Evolutionary conservation across 2,888 invertebrate genomes (phyloP).

Genomic region (Metalampra italica): DNA sequence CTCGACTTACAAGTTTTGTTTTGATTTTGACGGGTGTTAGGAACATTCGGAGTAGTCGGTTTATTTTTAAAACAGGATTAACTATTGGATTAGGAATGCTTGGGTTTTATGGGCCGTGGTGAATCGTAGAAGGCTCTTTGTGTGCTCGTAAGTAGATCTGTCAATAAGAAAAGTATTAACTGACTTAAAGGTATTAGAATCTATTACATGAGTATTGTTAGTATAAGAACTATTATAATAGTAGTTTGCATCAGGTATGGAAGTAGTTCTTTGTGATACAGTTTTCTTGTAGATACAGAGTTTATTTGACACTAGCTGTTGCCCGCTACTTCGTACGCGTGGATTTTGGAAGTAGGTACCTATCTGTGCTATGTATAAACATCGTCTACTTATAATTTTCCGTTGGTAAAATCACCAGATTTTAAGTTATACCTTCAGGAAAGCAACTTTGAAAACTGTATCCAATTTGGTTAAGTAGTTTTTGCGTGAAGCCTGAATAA

Average conservation of each 20-base stretch:
- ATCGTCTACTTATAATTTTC: too few relatives aligned
- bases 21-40: slow-evolving; percentile 55
- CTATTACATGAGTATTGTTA: neutral
- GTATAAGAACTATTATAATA: neutral
- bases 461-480: too few relatives aligned
- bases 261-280: too few relatives aligned
- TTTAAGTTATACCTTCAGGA: too few relatives aligned
- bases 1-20: slow-evolving; percentile 52
- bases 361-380: too few relatives aligned
- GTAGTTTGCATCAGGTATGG: neutral
- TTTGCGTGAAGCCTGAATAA: too few relatives aligned
- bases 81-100: slow-evolving; percentile 56
- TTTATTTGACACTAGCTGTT: too few relatives aligned
- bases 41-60: slow-evolving; percentile 30
- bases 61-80: slow-evolving; percentile 62
- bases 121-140: slow-evolving; percentile 53
- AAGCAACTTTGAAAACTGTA: too few relatives aligned
- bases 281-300: too few relatives aligned
- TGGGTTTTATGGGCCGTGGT: slow-evolving; percentile 53
- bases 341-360: too few relatives aligned
- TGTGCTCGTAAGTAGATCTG: slow-evolving; percentile 47
- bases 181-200: slow-evolving; percentile 8
- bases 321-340: too few relatives aligned
- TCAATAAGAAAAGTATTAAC: slow-evolving; percentile 40
- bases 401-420: too few relatives aligned